Conservation (phyloP, 2,888 invertebrate species). For the Magallana nippona region DNA sequence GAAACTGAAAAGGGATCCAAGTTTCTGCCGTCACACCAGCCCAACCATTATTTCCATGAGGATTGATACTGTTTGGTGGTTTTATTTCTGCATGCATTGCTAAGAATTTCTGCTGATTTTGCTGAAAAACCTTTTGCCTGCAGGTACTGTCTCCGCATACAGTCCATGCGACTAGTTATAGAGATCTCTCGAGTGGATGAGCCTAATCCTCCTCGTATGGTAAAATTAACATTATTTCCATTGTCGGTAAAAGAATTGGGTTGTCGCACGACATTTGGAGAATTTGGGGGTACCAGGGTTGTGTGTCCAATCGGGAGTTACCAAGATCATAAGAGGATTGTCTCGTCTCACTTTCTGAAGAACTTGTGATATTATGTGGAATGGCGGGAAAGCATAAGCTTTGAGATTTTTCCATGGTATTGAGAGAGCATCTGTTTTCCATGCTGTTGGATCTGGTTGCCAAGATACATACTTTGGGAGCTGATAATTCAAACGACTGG, state of each 20-base stretch:
- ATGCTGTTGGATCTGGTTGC: conserved; percentile 36
- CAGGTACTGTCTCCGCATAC: conserved; percentile 14
- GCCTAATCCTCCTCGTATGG: neutral
- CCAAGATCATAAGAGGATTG: conserved; percentile 20
- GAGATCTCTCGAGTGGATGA: neutral
- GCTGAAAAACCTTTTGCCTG: conserved; percentile 21
- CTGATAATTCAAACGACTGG: conserved; percentile 38
- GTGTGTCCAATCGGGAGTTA: conserved; percentile 41
- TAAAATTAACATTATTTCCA: neutral
- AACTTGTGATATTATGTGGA: conserved; percentile 28
- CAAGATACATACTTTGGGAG: conserved; percentile 12
- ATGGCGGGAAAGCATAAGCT: conserved; percentile 45
- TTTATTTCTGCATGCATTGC: conserved; percentile 1
- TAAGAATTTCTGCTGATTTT: neutral
- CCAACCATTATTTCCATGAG: conserved; percentile 13
- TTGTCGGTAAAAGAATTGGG: conserved; percentile 1
- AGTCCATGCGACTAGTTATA: neutral
- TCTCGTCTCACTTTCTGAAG: conserved; percentile 39
- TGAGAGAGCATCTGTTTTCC: conserved; percentile 38
- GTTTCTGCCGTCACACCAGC: conserved; percentile 6
- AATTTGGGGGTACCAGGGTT: conserved; percentile 38
- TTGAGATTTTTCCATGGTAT: conserved; percentile 26
- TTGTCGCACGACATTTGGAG: conserved; percentile 20
- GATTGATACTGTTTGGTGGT: conserved; percentile 22
- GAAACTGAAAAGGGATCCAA: conserved; percentile 35